phyloP scores from a whole-genome alignment of 2,113 vertebrate genomes.

The Agapornis roseicollis region DNA sequence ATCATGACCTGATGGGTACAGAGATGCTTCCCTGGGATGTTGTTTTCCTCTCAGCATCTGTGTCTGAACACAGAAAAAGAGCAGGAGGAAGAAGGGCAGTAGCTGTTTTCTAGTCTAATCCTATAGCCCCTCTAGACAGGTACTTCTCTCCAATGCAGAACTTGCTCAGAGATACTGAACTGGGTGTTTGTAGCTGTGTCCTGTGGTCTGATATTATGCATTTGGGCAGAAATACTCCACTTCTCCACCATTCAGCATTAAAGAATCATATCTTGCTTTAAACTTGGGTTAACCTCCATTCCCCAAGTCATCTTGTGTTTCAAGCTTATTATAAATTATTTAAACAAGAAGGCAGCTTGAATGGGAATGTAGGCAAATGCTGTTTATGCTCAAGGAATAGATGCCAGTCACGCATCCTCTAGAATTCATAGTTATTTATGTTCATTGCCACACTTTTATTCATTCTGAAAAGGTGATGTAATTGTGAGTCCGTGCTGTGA shows the following conservation, averaged over 20 bases:
- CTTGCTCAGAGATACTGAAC: accelerated
- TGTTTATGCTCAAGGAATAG: background rate
- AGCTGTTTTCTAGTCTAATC: background rate
- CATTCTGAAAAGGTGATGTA: background rate
- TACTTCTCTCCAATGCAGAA: background rate
- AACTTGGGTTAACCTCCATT: background rate
- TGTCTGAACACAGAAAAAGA: background rate
- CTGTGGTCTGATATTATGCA: background rate
- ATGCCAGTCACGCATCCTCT: background rate
- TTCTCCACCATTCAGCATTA: background rate
- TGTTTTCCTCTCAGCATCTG: background rate
- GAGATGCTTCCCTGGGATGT: background rate
- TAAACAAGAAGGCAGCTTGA: background rate
- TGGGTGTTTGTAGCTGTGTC: background rate
- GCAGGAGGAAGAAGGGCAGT: background rate
- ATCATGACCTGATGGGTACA: accelerated
- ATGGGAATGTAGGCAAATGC: background rate
- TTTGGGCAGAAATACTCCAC: background rate
- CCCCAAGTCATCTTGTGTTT: background rate
- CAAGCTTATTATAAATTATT: background rate
- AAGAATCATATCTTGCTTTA: background rate
- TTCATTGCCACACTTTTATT: background rate
- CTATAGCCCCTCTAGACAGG: no score
- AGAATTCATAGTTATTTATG: background rate
- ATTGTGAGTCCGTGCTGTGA: background rate